Conservation (phyloP, 2,797 vertebrate genomes). For the Spinibarbus caldwelli region DNA sequence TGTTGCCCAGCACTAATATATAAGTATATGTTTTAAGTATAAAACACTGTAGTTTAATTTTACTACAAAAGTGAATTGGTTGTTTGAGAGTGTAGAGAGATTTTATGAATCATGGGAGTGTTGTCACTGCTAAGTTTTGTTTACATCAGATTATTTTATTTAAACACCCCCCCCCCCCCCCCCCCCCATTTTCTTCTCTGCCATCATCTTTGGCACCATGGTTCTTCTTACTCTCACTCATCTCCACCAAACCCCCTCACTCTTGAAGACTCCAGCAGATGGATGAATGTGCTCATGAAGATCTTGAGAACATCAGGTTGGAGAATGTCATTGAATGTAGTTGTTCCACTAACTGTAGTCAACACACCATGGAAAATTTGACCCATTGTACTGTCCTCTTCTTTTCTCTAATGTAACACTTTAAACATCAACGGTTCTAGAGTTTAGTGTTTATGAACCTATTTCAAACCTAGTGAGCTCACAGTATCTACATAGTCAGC, state of each 20-base stretch:
- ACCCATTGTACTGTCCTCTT: neutral
- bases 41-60: neutral
- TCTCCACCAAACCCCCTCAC: conserved; percentile 72
- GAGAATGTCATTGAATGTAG: conserved; percentile 69
- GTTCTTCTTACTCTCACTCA: conserved; percentile 78
- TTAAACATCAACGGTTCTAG: neutral
- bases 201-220: conserved; percentile 74
- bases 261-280: conserved; percentile 91
- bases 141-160: neutral
- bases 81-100: neutral
- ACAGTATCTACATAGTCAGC: neutral
- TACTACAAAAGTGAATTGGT: neutral
- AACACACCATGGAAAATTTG: conserved; percentile 62
- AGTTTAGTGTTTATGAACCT: neutral
- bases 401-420: neutral
- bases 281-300: conserved; percentile 85
- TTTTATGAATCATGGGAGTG: neutral
- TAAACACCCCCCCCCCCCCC: conserved; percentile 23
- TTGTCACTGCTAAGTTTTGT: neutral
- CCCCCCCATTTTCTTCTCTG: conserved; percentile 78
- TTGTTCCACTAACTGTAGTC: conserved; percentile 76
- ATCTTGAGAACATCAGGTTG: conserved; percentile 92
- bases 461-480: neutral
- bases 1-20: no score
- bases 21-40: neutral